These are phyloP conservation scores for Antechinus flavipes DNA, from an alignment of 2,113 vertebrate genomes.

Conservation along the genomic window DNA sequence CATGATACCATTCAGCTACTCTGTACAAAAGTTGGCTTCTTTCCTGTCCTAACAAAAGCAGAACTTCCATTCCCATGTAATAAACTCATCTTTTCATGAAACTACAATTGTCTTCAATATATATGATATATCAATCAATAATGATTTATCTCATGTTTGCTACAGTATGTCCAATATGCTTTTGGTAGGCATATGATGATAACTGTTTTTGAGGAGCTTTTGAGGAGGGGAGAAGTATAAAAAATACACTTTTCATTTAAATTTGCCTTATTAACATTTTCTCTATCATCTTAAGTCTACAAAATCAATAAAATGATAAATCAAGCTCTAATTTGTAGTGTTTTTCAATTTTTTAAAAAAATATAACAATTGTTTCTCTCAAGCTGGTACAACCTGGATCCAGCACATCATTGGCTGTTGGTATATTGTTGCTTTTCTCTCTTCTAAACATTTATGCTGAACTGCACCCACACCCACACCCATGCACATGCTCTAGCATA, in stretches of 20 bases:
- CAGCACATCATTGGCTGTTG: not conserved
- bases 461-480: not conserved
- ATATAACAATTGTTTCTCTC: not conserved
- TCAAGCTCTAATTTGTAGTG: not conserved
- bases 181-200: not conserved
- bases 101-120: not conserved
- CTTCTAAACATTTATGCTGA: not conserved
- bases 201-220: not conserved
- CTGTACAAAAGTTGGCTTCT: not conserved
- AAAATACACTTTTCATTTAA: not conserved
- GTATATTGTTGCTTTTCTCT: not conserved
- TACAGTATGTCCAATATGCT: not conserved
- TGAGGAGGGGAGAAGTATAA: fast-evolving
- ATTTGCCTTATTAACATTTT: not conserved
- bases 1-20: not conserved
- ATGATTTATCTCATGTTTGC: not conserved
- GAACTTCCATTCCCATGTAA: not conserved
- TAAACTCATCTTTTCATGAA: not conserved
- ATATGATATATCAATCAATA: not conserved
- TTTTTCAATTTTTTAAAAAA: not conserved
- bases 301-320: not conserved
- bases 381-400: not conserved
- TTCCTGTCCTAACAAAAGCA: not conserved
- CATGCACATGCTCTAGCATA: too few relatives aligned
- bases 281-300: not conserved